Base-by-base conservation (phyloP, 2,797 vertebrate genomes). In the Rhinichthys osculus region DNA sequence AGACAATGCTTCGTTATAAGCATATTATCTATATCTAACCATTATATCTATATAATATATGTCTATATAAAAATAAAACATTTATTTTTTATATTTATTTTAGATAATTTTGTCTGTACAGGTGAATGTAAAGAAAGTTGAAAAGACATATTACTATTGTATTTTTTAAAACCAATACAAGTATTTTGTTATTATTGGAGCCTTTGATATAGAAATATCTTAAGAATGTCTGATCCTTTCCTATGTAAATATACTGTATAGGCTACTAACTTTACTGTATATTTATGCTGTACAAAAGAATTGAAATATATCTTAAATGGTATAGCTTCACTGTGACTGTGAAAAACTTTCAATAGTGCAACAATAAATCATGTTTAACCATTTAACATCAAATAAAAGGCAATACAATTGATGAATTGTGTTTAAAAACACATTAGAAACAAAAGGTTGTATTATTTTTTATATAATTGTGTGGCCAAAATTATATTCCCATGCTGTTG, bases 291-390 rank as follows among this genome's bases (percentile, higher is more conserved):
- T 78, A 40, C 13, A n/a, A 19, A 33, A 14, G 0, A 1, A 21
- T 40, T 81, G 14, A 40, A 81, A 40, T 21, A 3, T 59, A 30
- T 72, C n/a, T 30, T 1, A 42, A 3, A 42, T n/a, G 5, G 35
- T 23, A 35, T 77, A 59, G 74, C 33, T 78, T 78, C 35, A 40
- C 10, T 78, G 76, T 78, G 35, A 77, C 74, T 77, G 52, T 57
- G 76, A 78, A 59, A 78, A n/a, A 78, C 52, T 40, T 78, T 59
- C 23, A 35, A 33, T 54, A 9, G 3, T 38, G 30, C 44, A 44
- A 67, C 21, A 52, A 81, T 11, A 38, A 1, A 27, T 33, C 0
- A 38, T 47, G 42, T 62, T 79, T 4, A 40, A 19, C 16, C n/a
- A 21, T 62, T 42, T 64, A 47, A 33, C 59, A 66, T 42, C 10